Evolutionary conservation across 2,113 vertebrate species (phyloP).

Genomic region (Anoura caudifer): DNA sequence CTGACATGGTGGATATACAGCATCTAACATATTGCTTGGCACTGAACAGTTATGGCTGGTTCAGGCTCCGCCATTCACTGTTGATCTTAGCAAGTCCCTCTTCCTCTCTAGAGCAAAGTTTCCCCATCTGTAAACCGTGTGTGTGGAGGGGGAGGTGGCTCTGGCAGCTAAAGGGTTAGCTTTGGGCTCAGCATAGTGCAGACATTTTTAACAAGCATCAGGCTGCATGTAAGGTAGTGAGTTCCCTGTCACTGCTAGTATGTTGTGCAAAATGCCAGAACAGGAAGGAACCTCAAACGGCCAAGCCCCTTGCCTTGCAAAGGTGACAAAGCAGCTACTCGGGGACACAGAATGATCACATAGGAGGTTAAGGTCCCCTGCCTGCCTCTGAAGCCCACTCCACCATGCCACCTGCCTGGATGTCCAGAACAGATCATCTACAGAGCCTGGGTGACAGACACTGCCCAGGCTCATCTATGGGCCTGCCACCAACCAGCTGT

Average conservation of each 20-base stretch:
- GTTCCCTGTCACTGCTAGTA: neutral
- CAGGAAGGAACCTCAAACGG: neutral
- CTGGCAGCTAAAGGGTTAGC: neutral
- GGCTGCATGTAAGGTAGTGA: neutral
- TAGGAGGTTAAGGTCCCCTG: neutral
- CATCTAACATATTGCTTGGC: neutral
- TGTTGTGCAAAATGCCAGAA: neutral
- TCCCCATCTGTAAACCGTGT: neutral
- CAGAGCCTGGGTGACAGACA: neutral
- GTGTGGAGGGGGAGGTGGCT: neutral
- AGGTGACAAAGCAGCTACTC: neutral
- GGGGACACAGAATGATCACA: neutral
- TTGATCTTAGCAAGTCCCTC: neutral
- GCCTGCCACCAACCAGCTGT: neutral
- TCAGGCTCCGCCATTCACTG: neutral
- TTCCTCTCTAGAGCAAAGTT: neutral
- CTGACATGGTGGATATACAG: fast-evolving
- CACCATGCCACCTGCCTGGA: neutral
- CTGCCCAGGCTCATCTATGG: neutral
- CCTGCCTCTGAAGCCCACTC: neutral
- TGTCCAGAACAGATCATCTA: fast-evolving
- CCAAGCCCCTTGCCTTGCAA: neutral
- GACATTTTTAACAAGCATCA: neutral
- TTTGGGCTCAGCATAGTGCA: neutral
- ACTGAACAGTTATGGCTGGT: neutral